A percentile compares a stretch with the other conserved stretches of the same genome.
These are phyloP conservation scores for Pheosia tremula DNA, from an alignment of 2,888 invertebrate species.

Conservation along the genomic window DNA sequence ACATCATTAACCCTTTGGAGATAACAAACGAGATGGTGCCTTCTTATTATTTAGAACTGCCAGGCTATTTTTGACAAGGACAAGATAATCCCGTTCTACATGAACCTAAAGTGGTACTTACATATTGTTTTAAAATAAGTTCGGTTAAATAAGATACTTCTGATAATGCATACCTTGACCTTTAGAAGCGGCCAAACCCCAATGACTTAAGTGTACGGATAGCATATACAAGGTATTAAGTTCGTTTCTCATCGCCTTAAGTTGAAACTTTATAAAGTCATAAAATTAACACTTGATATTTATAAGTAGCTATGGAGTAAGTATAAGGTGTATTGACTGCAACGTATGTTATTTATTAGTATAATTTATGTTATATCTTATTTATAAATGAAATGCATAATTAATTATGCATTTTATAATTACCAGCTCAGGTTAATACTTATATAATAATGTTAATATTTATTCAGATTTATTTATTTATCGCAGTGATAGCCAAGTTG, in stretches of 20 bases:
- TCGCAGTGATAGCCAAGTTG: too few relatives aligned
- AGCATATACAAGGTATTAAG: neutral
- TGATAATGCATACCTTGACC: neutral
- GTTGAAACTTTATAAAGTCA: neutral
- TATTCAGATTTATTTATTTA: too few relatives aligned
- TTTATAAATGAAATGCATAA: neutral
- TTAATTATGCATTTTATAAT: conserved; percentile 1
- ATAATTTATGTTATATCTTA: too few relatives aligned
- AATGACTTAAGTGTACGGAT: neutral
- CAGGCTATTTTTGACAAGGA: neutral
- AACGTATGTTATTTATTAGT: neutral
- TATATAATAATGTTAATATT: too few relatives aligned
- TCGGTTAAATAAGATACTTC: neutral
- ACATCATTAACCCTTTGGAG: too few relatives aligned
- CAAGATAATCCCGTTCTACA: neutral
- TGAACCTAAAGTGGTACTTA: neutral
- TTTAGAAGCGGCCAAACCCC: neutral
- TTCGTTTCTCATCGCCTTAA: neutral
- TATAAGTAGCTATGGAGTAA: neutral
- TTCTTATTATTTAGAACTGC: neutral
- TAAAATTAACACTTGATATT: neutral
- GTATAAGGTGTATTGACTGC: neutral
- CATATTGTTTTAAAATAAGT: neutral
- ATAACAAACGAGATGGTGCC: too few relatives aligned
- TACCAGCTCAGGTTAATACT: conserved; percentile 9